Evolutionary conservation across 2,888 invertebrate species (phyloP), one percentile per base, ranked within the genome.

Genomic region (Anaspis maculata): DNA sequence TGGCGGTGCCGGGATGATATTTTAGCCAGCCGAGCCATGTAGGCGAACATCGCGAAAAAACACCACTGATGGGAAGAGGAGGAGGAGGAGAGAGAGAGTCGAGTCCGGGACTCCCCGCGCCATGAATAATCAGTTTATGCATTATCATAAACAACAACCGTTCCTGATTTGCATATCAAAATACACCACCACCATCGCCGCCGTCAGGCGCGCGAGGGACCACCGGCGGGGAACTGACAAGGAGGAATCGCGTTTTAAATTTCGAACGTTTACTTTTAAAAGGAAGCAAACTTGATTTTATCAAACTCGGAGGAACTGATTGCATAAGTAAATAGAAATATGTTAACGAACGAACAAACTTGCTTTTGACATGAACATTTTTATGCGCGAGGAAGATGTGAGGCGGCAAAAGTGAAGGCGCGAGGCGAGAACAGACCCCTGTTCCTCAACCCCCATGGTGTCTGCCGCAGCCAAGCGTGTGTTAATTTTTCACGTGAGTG

Each of bases 71-170:
- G n/a, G n/a, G n/a, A n/a, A n/a, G n/a, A 27, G 2, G 22, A 23
- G 16, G 42, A 36, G 44, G 37, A 49, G 48, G 48, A 46, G 49
- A 45, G 46, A 45, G 45, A 44, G 48, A 49, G 49, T 42, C 44
- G 44, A 42, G n/a, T n/a, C n/a, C n/a, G n/a, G n/a, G n/a, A n/a
- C n/a, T n/a, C n/a, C n/a, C n/a, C n/a, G n/a, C n/a, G 45, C 46
- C 46, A 54, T 56, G 54, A 54, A 56, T 56, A 57, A 57, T 56
- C 53, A 51, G 49, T 51, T 54, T 51, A 47, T 51, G 46, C 50
- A 55, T 55, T 53, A 55, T 51, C 51, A 46, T 51, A 48, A 49
- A 51, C 46, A 49, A 46, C 42, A 44, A 44, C 42, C 30, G 34
- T 37, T 42, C 37, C 45, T 45, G 45, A 55, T 55, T 52, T 53